Percentiles rank a stretch among this genome's conserved stretches.
phyloP scores from a whole-genome alignment of 1,140 invertebrate species.

The Aphis gossypii region DNA sequence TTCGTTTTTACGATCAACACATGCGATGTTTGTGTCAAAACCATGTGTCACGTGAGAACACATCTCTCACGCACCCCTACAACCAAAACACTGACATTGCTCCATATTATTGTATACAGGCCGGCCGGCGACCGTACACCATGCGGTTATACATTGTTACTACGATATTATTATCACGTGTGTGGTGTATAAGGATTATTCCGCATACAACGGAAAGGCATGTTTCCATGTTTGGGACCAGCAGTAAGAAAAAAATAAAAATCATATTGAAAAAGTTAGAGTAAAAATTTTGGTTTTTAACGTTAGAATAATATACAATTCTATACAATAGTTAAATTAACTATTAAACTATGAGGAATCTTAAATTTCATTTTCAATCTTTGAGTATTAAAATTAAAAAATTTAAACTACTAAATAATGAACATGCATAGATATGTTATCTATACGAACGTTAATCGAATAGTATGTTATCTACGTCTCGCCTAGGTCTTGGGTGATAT shows the following conservation, averaged over 20 bases:
- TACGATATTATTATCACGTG: neutral
- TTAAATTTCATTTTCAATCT: neutral
- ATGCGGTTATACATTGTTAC: neutral
- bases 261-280: neutral
- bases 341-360: neutral
- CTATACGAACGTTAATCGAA: too few species aligned
- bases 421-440: neutral
- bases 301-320: neutral
- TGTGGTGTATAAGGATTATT: neutral
- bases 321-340: neutral
- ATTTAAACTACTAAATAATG: neutral
- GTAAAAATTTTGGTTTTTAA: neutral
- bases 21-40: neutral
- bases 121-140: neutral
- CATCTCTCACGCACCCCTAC: neutral
- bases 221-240: neutral
- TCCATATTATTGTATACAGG: neutral
- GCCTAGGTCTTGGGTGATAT: neutral
- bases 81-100: neutral
- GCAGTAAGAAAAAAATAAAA: neutral
- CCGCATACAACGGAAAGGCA: neutral
- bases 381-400: too few species aligned
- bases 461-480: too few species aligned
- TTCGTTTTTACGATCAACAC: constrained; percentile 18
- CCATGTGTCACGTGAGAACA: neutral